Evolutionary conservation across 2,888 invertebrate species (phyloP), one percentile per base, ranked within the genome.

Genomic region (Dichetophora obliterata): DNA sequence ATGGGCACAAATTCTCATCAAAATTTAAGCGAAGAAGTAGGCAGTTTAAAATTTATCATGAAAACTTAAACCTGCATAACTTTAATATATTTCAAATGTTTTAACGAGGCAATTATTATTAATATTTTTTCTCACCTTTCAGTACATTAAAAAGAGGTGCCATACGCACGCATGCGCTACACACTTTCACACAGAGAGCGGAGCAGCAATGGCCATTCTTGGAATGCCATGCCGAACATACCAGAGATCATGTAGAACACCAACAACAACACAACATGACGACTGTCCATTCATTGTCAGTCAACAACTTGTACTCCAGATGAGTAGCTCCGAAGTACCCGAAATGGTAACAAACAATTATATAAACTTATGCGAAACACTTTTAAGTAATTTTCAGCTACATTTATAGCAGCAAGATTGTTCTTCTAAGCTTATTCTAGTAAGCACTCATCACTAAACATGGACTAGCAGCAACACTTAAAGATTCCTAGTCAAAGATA

Each of bases 261-360:
- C 11, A 27, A 59, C 19, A 27, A 19, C 31, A 31, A 31, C 31
- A 24, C 27, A 27, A 34, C 16, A 6, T 5, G 6, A 31, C n/a
- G 24, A 27, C 22, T 27, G 63, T 31, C 63, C 63, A 14, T 11
- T 6, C 6, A 43, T 6, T 43, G 43, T 14, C n/a, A 31, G 63
- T 31, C 57, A 63, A 31, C 63, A 34, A 31, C 27, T 31, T 14
- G 5, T 5, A 24, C 61, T 16, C 14, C 9, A 61, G 27, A 31
- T 16, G 14, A 27, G 27, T 43, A 27, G 68, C 48, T 19, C 77
- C 82, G 81, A 82, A 84, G 31, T 63, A 57, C 71, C 73, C 61
- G 73, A 86, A 86, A 87, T 86, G 86, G 86, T 86, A 86, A 85
- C 86, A 87, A 87, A 86, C 87, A 84, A 87, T 86, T 86, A 86